phyloP scores from a whole-genome alignment of 2,888 invertebrate genomes.

The Pollenia labialis region DNA sequence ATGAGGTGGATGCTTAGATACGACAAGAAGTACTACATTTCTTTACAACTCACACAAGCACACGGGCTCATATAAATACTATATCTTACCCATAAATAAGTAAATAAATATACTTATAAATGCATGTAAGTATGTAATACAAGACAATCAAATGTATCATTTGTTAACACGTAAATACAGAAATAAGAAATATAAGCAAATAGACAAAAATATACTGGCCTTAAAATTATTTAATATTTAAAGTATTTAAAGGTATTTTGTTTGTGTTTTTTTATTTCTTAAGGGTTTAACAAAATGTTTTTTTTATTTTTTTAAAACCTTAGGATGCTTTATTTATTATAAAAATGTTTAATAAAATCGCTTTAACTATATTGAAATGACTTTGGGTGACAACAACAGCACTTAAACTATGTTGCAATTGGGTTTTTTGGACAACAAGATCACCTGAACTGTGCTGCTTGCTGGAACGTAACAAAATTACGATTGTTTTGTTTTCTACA shows the following conservation, averaged over 20 bases:
- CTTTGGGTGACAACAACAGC: no score
- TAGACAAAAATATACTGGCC: slow-evolving; percentile 11
- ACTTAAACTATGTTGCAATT: no score
- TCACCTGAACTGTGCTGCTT: no score
- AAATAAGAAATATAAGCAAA: slow-evolving; percentile 5
- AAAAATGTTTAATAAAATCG: no score
- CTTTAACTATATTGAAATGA: no score
- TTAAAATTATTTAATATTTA: not conserved
- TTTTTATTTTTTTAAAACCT: no score
- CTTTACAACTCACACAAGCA: not conserved
- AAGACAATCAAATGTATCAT: slow-evolving; percentile 59
- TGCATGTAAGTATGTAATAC: slow-evolving; percentile 6
- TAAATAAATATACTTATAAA: slow-evolving; percentile 19
- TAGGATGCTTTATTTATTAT: no score
- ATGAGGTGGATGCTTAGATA: slow-evolving; percentile 51
- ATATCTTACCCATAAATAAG: not conserved
- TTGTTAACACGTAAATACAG: slow-evolving; percentile 44
- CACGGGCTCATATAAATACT: not conserved
- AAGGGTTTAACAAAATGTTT: not conserved
- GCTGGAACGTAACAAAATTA: no score
- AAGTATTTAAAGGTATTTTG: not conserved
- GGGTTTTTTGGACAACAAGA: no score
- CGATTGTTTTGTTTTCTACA: no score
- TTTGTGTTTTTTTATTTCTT: not conserved
- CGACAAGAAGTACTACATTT: slow-evolving; percentile 51